Percentiles rank a stretch among this genome's conserved stretches.
Conservation (phyloP, 2,797 vertebrate species). For the Paguma larvata region DNA sequence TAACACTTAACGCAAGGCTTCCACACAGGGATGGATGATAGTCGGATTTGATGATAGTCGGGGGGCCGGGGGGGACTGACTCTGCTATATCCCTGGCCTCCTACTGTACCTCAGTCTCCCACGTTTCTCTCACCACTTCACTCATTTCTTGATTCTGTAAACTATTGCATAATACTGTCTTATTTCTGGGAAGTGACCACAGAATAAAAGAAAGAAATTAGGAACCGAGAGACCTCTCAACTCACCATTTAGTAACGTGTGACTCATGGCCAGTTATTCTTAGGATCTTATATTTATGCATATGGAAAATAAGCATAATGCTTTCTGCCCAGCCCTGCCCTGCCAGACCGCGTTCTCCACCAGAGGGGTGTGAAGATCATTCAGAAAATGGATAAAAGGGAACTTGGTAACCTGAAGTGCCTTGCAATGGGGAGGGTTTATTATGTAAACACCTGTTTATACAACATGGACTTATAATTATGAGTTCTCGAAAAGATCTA, state of each 20-base stretch:
- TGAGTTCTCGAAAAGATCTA: not conserved
- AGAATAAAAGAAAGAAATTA: not conserved
- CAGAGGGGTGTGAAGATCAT: not conserved
- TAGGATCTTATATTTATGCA: not conserved
- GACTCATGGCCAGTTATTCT: not conserved
- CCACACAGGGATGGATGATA: too few species aligned
- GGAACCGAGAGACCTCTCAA: not conserved
- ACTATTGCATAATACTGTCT: not conserved
- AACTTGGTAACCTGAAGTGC: not conserved
- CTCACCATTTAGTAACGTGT: not conserved
- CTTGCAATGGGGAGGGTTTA: not conserved
- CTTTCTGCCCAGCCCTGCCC: not conserved
- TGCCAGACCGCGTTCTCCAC: not conserved
- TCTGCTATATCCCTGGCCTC: not conserved
- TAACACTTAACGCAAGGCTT: not conserved
- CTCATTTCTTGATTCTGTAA: constrained; percentile 6
- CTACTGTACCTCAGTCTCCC: not conserved
- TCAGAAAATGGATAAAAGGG: constrained; percentile 20
- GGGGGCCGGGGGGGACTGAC: not conserved
- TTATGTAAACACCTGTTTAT: not conserved
- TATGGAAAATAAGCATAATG: not conserved
- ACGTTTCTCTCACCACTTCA: not conserved
- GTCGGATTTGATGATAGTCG: not conserved
- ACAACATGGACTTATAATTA: not conserved
- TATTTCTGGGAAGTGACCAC: not conserved